Base-by-base conservation (phyloP, 2,113 vertebrate species). In the Oncorhynchus nerka region DNA sequence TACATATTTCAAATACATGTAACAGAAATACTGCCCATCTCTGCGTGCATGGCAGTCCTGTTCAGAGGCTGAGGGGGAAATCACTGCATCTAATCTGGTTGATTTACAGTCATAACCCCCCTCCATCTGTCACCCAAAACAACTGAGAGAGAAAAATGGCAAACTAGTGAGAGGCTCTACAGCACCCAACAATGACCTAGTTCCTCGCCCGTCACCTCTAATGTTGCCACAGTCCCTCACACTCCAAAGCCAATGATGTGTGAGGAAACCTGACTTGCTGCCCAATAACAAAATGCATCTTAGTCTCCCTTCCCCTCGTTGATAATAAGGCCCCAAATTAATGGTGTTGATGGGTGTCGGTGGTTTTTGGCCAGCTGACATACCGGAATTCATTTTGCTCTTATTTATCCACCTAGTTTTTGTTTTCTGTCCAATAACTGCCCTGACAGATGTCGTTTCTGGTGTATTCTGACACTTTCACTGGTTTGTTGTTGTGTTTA, bases 321-420 rank as follows among this genome's bases (percentile, higher is more conserved):
- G 55, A 57, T 57, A 57, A 57, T 57, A 20, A 15, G 19, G 1
- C 20, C 16, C 64, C 49, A 62, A 45, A 64, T 78, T 75, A 76
- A 82, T 77, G 78, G 85, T 85, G 84, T 81, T 76, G 78, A 77
- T 4, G 20, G 20, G 71, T 82, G 79, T 85, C 66, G 3, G 20
- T 68, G 88, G 74, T 82, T 80, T 75, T 79, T 80, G 83, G 79
- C 75, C 51, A 66, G 71, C 59, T 76, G 79, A 79, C 79, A 84
- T 72, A 32, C 45, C 62, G 13, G 20, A 64, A 62, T 74, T 75
- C 59, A 49, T 4, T 73, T 66, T 64, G 20, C n/a, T 64, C 8
- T 64, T 11, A 5, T 64, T 45, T 45, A 9, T 45, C 39, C 9
- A 45, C 9, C 39, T 12, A 8, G 74, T 32, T 26, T 9, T 34